Conservation (phyloP, 92 coral and sea anemone genomes). For the Siderastrea radians region DNA sequence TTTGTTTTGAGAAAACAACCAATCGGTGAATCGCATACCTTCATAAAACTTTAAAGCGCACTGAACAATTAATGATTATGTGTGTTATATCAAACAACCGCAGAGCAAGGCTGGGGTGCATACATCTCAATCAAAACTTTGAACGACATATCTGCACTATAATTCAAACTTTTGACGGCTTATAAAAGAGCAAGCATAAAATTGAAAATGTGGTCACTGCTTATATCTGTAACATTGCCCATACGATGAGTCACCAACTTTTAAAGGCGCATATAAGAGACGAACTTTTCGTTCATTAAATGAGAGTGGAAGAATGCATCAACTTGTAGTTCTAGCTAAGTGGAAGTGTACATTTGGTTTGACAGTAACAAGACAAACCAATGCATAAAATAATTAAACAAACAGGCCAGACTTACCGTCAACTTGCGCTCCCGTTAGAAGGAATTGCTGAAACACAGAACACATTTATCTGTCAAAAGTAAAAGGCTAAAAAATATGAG, state of each 20-base stretch:
- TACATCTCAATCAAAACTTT: slow-evolving; percentile 7
- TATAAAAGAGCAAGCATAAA: not conserved
- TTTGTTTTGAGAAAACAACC: slow-evolving; percentile 35
- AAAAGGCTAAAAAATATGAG: not conserved
- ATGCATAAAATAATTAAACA: slow-evolving; percentile 19
- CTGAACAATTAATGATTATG: slow-evolving; percentile 26
- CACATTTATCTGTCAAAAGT: slow-evolving; percentile 39
- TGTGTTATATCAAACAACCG: slow-evolving; percentile 9
- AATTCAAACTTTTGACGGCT: not conserved
- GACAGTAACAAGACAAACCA: slow-evolving; percentile 2
- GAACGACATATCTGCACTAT: not conserved
- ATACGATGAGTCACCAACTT: not conserved
- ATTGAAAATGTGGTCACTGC: not conserved
- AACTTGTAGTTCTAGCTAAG: not conserved
- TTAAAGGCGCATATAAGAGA: not conserved
- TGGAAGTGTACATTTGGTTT: not conserved
- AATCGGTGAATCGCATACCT: slow-evolving; percentile 27
- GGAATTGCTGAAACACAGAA: slow-evolving; percentile 86
- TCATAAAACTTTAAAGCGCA: slow-evolving; percentile 41
- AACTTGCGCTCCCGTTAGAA: slow-evolving; percentile 93
- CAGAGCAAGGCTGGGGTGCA: not conserved
- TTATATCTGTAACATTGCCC: not conserved
- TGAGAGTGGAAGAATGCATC: slow-evolving; percentile 33
- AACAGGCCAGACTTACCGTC: slow-evolving; percentile 84
- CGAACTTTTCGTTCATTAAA: not conserved